Conservation (phyloP, 2,888 invertebrate genomes). For the Orchesella flavescens region DNA sequence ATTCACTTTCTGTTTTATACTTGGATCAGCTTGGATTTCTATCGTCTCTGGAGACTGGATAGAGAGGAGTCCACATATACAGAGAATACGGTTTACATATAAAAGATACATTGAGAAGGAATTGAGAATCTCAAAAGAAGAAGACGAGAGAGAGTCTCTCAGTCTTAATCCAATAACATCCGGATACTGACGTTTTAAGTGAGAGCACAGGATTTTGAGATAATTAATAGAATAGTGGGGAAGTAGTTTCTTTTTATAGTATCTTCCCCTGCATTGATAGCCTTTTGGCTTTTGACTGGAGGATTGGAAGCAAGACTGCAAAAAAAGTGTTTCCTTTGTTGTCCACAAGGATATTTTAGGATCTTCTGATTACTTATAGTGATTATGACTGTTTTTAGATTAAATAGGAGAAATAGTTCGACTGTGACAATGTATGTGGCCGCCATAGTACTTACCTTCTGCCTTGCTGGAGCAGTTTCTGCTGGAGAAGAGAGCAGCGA, state of each 20-base stretch:
- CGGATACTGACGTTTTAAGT: slow-evolving; percentile 24
- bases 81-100: not conserved
- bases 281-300: no score
- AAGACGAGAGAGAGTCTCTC: not conserved
- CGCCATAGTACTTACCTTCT: slow-evolving; percentile 46
- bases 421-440: slow-evolving; percentile 39
- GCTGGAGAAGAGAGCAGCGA: slow-evolving; percentile 33
- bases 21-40: slow-evolving; percentile 8
- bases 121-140: slow-evolving; percentile 15
- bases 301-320: no score
- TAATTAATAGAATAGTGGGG: not conserved
- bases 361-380: not conserved
- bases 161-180: slow-evolving; percentile 32
- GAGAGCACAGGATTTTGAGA: slow-evolving; percentile 1
- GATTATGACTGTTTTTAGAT: slow-evolving; percentile 13
- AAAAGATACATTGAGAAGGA: slow-evolving; percentile 5
- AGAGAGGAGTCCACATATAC: not conserved
- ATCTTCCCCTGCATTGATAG: no score
- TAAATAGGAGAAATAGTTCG: slow-evolving; percentile 6
- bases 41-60: not conserved
- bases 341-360: not conserved
- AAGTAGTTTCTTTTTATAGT: not conserved
- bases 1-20: not conserved
- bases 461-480: slow-evolving; percentile 30
- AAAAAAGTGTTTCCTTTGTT: slow-evolving; percentile 1